A percentile compares a stretch with the other conserved stretches of the same genome.
Evolutionary conservation across 1,140 invertebrate genomes (phyloP).

Genomic region (Drosophila pachea): DNA sequence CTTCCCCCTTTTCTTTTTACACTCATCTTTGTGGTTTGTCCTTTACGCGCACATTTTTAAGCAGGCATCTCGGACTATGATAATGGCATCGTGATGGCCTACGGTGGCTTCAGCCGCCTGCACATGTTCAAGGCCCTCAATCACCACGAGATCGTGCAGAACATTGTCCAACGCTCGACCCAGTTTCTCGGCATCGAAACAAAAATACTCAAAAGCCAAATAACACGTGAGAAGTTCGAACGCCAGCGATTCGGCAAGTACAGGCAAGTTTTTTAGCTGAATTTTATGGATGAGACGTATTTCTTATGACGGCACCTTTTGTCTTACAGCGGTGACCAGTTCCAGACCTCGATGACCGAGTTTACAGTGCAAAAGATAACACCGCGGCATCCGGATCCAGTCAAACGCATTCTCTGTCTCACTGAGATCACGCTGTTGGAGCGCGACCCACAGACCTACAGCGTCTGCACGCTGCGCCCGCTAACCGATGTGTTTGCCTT

Average conservation of each 20-base stretch:
- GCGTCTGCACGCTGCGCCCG: conserved; percentile 90
- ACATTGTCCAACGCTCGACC: conserved; percentile 89
- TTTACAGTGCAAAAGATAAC: conserved; percentile 94
- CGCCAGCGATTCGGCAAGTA: conserved; percentile 93
- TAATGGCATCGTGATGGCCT: conserved; percentile 92
- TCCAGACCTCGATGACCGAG: conserved; percentile 94
- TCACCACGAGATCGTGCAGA: conserved; percentile 91
- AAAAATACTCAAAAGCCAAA: conserved; percentile 89
- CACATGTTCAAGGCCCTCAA: conserved; percentile 93
- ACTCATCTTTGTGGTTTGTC: conserved; percentile 68
- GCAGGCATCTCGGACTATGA: conserved; percentile 84
- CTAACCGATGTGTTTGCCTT: conserved; percentile 94
- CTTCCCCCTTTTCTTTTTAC: conserved; percentile 36
- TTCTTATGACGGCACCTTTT: conserved; percentile 20
- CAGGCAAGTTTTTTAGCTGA: conserved; percentile 81
- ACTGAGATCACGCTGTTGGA: conserved; percentile 97
- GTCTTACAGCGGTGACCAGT: conserved; percentile 87
- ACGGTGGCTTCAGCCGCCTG: conserved; percentile 91
- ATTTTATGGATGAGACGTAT: not conserved
- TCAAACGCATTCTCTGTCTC: conserved; percentile 93
- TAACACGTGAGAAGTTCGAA: conserved; percentile 91
- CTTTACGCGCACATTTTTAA: conserved; percentile 75
- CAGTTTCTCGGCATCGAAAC: conserved; percentile 90
- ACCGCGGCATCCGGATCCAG: conserved; percentile 87
- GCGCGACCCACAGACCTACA: conserved; percentile 97